Conservation (phyloP, 1,140 invertebrate genomes). For the Ditylenchus dipsaci region DNA sequence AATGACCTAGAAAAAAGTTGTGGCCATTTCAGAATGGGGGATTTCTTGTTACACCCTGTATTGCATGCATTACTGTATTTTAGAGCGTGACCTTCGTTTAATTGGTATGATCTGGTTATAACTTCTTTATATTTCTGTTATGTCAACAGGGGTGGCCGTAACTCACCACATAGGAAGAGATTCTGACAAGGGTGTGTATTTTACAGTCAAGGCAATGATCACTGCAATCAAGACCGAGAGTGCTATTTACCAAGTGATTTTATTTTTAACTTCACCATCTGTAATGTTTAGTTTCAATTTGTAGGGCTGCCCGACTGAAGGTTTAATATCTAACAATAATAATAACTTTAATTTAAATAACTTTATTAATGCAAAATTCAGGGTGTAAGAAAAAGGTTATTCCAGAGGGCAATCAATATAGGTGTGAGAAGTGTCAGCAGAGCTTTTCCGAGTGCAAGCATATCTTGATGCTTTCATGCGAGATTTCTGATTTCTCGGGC, state of each 20-base stretch:
- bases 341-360: too few species aligned
- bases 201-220: constrained; percentile 43
- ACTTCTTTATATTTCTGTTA: too few species aligned
- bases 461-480: constrained; percentile 73
- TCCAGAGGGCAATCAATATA: constrained; percentile 74
- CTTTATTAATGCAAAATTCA: too few species aligned
- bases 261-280: background rate
- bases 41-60: too few species aligned
- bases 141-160: constrained; percentile 33
- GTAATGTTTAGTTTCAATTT: constrained; percentile 4
- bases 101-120: too few species aligned
- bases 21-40: too few species aligned
- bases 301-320: constrained; percentile 42
- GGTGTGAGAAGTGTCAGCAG: constrained; percentile 87
- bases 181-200: constrained; percentile 33
- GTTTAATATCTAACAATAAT: too few species aligned
- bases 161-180: constrained; percentile 20
- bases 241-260: constrained; percentile 43
- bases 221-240: constrained; percentile 38
- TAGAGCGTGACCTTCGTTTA: constrained; percentile 47
- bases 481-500: constrained; percentile 74
- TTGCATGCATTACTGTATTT: background rate
- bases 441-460: constrained; percentile 81
- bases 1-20: too few species aligned
- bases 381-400: constrained; percentile 53